A percentile compares a stretch with the other conserved stretches of the same genome.
These are phyloP conservation scores for Phalacrocorax aristotelis DNA, from an alignment of 2,113 vertebrate genomes.

Conservation along the genomic window DNA sequence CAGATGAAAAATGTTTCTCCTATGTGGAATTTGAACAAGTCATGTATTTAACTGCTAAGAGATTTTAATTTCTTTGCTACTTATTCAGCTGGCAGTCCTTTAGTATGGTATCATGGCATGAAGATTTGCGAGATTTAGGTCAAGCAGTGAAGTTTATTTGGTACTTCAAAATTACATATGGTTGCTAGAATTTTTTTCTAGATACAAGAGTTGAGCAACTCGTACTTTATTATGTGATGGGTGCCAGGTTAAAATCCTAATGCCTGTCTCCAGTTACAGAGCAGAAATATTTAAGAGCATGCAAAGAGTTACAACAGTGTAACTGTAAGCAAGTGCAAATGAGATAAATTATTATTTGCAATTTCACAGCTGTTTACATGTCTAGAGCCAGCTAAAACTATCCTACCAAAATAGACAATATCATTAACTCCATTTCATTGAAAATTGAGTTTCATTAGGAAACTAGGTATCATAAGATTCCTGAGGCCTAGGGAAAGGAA, in stretches of 20 bases:
- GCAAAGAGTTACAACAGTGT: not conserved
- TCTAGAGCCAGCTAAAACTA: constrained; percentile 6
- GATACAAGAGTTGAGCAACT: not conserved
- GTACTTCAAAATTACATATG: not conserved
- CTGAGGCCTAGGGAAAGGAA: not conserved
- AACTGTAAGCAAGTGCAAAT: not conserved
- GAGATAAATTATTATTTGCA: constrained; percentile 9
- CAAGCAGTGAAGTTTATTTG: not conserved
- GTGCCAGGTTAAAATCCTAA: not conserved
- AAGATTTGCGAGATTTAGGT: not conserved
- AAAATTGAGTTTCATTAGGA: constrained; percentile 13
- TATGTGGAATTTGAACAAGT: not conserved
- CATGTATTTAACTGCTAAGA: not conserved
- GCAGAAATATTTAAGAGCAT: not conserved
- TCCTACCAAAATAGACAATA: not conserved
- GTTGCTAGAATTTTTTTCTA: not conserved
- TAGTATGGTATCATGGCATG: not conserved
- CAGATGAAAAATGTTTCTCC: not conserved
- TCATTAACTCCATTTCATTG: constrained; percentile 18
- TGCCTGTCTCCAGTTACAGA: not conserved
- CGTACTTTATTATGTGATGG: not conserved
- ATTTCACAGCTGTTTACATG: constrained; percentile 3
- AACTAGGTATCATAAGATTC: not conserved
- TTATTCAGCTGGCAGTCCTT: not conserved
- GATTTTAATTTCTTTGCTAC: not conserved